Evolutionary conservation across 2,113 vertebrate genomes (phyloP), one percentile per base, ranked within the genome.

Genomic region (Heterochromis multidens): DNA sequence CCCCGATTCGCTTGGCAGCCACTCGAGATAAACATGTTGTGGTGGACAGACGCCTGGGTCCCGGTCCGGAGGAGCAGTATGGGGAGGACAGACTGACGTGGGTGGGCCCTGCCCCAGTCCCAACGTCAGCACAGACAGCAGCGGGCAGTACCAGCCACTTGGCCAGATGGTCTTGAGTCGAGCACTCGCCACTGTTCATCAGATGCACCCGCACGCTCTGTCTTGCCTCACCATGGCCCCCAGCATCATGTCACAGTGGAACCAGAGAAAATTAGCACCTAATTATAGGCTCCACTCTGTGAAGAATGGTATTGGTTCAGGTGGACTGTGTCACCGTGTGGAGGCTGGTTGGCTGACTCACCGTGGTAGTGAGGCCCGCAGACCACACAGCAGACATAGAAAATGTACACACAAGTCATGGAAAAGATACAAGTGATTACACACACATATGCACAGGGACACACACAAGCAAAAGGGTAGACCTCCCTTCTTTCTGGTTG

Each of bases 251-350:
- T 93, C 93, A 93, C 90, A 88, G 91, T 81, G 88, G 91, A 92
- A 94, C 89, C 62, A 89, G 92, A 92, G 90, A 94, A 92, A 94
- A 95, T 93, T 92, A 94, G 89, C 91, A 82, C 92, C 93, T 94
- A 95, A 95, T 95, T 95, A 94, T 95, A 94, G 94, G 87, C 87
- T 90, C 77, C 87, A 86, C 87, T 93, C 91, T 88, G 85, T 91
- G 92, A 95, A 90, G 93, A 90, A 93, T 90, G 91, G 90, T 85
- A 58, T 81, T 76, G 88, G 87, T 89, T 88, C 79, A 77, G 61
- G 72, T 91, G 83, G 85, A 88, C 90, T 87, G 91, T 93, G 91
- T 91, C 89, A 88, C 85, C 3, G 14, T 88, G 91, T 87, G 90
- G 90, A 89, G 92, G 91, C 88, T 88, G 89, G 80, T 49, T 92